Base-by-base conservation (phyloP, 2,113 vertebrate genomes). In the Machaerirhynchus nigripectus region DNA sequence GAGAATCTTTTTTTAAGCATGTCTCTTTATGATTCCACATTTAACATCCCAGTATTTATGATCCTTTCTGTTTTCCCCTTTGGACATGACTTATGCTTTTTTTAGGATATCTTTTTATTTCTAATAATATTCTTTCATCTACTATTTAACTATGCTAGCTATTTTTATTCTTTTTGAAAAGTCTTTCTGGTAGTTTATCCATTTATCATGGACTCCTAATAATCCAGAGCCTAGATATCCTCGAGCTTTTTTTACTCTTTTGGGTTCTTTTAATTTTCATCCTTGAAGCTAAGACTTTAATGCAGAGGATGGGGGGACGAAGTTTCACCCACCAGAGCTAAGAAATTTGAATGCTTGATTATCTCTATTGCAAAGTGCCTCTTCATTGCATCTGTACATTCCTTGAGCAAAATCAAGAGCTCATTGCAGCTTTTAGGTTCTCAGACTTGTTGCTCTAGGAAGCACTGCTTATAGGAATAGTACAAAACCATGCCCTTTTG, bases 111-210 rank as follows among this genome's bases (percentile, higher is more conserved):
- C 39, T 89, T 94, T 95, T 95, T 65, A 73, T 11, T 91, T 74
- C 80, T 87, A 91, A 91, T 69, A 87, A 89, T 92, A 69, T 50
- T 86, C 80, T 90, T 96, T 85, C 80, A 86, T 94, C 68, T 91
- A 23, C 89, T 89, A 55, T 78, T 94, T 91, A 84, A 84, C 87
- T 46, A 65, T 59, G 55, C 56, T 53, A 69, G 53, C 89, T 95
- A 77, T 89, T 95, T 95, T 89, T 87, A 87, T 70, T 89, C 89
- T 84, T 87, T 91, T 86, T 69, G 55, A 77, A 91, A 89, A 81
- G 33, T 11, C 42, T 81, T 87, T 91, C 80, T 91, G 39, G 64
- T 81, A 40, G 84, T 87, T 89, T 76, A 80, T 87, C 55, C 46
- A 92, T 96, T 89, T 90, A 83, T 90, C 91, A 88, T 37, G 59